Evolutionary conservation across 2,888 invertebrate genomes (phyloP), one percentile per base, ranked within the genome.

Genomic region (Pegoplata infirma): DNA sequence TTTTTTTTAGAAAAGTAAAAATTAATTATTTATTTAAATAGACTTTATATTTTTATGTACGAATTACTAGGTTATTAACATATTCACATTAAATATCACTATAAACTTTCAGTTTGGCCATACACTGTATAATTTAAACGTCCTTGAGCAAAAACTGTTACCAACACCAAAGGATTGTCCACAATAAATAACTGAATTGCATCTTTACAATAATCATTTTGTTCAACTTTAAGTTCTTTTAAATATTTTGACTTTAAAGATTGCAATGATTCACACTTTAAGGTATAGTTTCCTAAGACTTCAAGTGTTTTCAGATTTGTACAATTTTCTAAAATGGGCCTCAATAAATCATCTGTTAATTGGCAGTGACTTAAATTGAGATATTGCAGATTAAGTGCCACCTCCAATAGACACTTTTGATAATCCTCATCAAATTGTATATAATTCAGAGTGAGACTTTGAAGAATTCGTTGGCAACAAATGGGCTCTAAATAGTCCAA

Each of bases 291-390:
- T 14, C 82, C 82, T 21, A 82, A 55, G 19, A 81, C 46, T 12
- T 56, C 16, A 12, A 82, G 44, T 0, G 75, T 55, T 32, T 21
- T 58, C 8, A 82, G 69, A 19, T 75, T 66, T 5, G 8, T 0
- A 7, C 78, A 82, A 0, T 32, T 68, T 19, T 75, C 61, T 6
- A 81, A 32, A 40, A 82, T 44, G 0, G 77, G 80, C 1, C 6
- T n/a, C 40, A 82, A 14, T 7, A 82, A 58, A n/a, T 75, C 66
- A 23, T 82, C 82, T 0, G 68, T 81, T 16, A 82, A 44, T 51
- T 81, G 78, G 7, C 81, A 82, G 59, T 76, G 79, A 23, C 66
- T 79, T 10, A 82, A 75, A 51, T 82, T 78, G 0, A 82, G 21
- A 58, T 44, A 67, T 17, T 63, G 23, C 1, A 82, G 16, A 16